Percentiles rank a stretch among this genome's conserved stretches.
phyloP scores from a whole-genome alignment of 2,113 vertebrate species.

The Pseudolaguvia tuberculata region DNA sequence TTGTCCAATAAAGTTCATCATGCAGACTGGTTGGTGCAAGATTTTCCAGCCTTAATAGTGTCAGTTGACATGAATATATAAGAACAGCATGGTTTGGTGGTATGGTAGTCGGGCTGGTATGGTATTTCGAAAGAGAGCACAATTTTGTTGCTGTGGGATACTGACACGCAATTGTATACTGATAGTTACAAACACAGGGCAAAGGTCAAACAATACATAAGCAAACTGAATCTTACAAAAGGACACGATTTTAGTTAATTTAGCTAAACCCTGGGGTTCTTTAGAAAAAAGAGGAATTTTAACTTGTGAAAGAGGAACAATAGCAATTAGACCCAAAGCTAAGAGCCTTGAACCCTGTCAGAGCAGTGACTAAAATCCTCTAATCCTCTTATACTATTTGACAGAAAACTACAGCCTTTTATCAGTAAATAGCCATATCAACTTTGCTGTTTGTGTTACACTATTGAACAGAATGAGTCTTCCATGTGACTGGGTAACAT shows the following conservation, averaged over 20 bases:
- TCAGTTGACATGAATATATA: too few species aligned
- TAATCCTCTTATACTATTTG: constrained; percentile 72
- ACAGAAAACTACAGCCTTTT: constrained; percentile 57
- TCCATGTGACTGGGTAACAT: constrained; percentile 58
- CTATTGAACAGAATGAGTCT: constrained; percentile 64
- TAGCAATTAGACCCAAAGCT: constrained; percentile 64
- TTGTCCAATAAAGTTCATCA: too few species aligned
- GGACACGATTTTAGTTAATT: constrained; percentile 24
- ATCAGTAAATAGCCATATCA: constrained; percentile 71
- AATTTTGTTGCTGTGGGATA: too few species aligned
- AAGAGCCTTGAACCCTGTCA: constrained; percentile 57
- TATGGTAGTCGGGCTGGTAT: too few species aligned
- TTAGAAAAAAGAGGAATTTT: constrained; percentile 30
- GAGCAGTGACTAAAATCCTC: constrained; percentile 37
- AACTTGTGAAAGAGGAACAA: constrained; percentile 52
- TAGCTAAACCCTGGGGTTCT: constrained; percentile 25
- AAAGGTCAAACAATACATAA: not conserved
- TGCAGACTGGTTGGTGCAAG: too few species aligned
- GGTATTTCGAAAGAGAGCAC: too few species aligned
- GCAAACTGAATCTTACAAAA: not conserved
- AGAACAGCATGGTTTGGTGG: too few species aligned
- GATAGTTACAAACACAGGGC: not conserved
- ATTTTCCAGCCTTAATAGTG: too few species aligned
- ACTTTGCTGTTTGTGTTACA: constrained; percentile 61
- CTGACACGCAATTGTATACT: too few species aligned